Percentiles rank a stretch among this genome's conserved stretches.
phyloP scores from a whole-genome alignment of 2,113 vertebrate genomes.

The Neopipo cinnamomea region DNA sequence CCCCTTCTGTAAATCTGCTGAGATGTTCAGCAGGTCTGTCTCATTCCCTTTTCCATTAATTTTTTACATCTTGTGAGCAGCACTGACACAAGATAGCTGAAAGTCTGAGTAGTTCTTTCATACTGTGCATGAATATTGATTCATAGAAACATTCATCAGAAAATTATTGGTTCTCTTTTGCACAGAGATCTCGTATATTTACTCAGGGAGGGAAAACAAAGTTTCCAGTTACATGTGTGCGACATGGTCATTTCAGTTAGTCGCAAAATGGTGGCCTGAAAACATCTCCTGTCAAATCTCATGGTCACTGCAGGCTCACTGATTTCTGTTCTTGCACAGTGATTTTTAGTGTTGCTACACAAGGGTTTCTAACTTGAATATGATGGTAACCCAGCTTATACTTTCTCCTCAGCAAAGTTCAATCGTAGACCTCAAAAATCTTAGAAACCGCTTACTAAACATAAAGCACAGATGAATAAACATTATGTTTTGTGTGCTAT shows the following conservation, averaged over 20 bases:
- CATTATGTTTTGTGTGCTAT: too few species aligned
- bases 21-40: neutral
- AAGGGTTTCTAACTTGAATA: neutral
- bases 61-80: neutral
- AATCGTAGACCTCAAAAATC: too few species aligned
- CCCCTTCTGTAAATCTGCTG: neutral
- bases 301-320: neutral
- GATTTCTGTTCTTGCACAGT: neutral
- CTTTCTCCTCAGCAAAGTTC: too few species aligned
- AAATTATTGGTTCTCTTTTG: neutral
- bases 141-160: neutral
- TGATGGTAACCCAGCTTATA: too few species aligned
- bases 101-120: neutral
- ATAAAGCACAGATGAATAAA: too few species aligned
- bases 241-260: neutral
- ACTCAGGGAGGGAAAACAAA: neutral
- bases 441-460: too few species aligned
- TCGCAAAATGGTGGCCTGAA: conserved; percentile 33
- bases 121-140: neutral
- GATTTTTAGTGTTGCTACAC: neutral
- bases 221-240: neutral
- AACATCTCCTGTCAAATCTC: neutral
- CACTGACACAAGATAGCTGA: neutral
- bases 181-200: neutral
- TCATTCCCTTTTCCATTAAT: neutral